Evolutionary conservation across 1,140 invertebrate species (phyloP).

Genomic region (Charaxes varanes): DNA sequence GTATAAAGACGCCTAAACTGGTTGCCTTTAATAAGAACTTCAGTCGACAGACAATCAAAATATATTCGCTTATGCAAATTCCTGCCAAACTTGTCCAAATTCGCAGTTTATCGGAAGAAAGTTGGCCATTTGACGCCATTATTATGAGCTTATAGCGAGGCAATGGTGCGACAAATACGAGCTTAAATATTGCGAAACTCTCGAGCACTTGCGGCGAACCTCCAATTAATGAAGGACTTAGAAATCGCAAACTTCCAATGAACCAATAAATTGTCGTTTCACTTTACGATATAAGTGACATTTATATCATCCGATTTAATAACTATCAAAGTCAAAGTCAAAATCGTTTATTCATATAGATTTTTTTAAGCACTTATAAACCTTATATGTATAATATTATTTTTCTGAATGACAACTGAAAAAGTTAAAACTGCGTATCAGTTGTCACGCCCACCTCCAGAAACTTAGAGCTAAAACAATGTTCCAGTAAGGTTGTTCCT

Average conservation of each 20-base stretch:
- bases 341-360: no score
- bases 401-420: no score
- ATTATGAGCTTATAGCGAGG: constrained; percentile 29
- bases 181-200: constrained; percentile 54
- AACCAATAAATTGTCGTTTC: constrained; percentile 47
- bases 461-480: no score
- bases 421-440: no score
- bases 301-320: no score
- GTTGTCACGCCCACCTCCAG: no score
- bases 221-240: constrained; percentile 56
- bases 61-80: constrained; percentile 14
- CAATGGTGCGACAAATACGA: constrained; percentile 51
- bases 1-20: no score
- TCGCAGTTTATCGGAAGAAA: constrained; percentile 14
- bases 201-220: constrained; percentile 36
- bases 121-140: constrained; percentile 11
- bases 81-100: constrained; percentile 11
- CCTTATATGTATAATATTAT: no score
- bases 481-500: no score
- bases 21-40: no score
- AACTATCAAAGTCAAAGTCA: no score
- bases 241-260: constrained; percentile 49
- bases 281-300: constrained; percentile 16
- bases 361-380: no score
- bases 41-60: constrained; percentile 1